A percentile compares a stretch with the other conserved stretches of the same genome.
Evolutionary conservation across 2,888 invertebrate species (phyloP).

Genomic region (Antitype chi): DNA sequence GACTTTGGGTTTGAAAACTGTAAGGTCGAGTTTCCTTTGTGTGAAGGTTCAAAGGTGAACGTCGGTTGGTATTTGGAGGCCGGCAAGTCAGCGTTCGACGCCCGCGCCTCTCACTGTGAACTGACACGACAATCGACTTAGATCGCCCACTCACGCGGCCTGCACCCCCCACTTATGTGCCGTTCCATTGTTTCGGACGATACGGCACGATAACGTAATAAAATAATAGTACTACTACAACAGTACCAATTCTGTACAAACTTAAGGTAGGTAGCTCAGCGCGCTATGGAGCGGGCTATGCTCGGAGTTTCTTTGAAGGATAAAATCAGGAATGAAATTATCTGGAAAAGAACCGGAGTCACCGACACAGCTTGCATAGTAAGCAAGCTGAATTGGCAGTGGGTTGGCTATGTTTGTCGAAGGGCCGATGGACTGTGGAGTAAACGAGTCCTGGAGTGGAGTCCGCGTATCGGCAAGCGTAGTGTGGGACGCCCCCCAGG

Average conservation of each 20-base stretch:
- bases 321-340: no score
- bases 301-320: no score
- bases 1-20: conserved; percentile 43
- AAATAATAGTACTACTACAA: neutral
- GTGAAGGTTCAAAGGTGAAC: conserved; percentile 69
- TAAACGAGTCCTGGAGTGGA: no score
- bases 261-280: no score
- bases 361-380: no score
- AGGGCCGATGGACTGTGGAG: no score
- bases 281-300: no score
- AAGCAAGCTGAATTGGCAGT: no score
- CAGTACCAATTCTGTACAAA: neutral
- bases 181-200: conserved; percentile 71
- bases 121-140: conserved; percentile 70
- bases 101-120: conserved; percentile 85
- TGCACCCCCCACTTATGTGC: conserved; percentile 80
- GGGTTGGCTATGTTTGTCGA: no score
- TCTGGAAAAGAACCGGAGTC: no score
- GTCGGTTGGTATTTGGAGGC: conserved; percentile 70
- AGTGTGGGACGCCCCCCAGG: no score
- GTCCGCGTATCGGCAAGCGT: no score
- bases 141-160: conserved; percentile 81
- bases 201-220: conserved; percentile 55
- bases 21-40: conserved; percentile 65
- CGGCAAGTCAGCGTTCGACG: conserved; percentile 83